phyloP scores from a whole-genome alignment of 2,888 invertebrate genomes.

The Germaria angustata region DNA sequence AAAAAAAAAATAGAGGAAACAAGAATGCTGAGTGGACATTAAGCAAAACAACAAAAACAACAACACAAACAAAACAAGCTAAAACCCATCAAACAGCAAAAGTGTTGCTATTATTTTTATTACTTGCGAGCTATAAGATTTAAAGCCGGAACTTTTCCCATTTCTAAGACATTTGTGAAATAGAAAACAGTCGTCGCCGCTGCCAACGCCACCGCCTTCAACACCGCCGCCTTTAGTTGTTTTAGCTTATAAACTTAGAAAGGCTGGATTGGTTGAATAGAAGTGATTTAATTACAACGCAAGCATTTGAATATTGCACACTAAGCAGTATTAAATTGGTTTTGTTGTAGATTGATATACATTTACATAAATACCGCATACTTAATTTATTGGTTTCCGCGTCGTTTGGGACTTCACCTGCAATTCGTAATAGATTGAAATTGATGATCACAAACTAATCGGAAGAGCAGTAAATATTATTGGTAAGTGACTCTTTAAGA shows the following conservation, averaged over 20 bases:
- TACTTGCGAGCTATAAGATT: slow-evolving; percentile 10
- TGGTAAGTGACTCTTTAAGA: slow-evolving; percentile 62
- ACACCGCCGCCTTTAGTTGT: slow-evolving; percentile 55
- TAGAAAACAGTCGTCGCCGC: slow-evolving; percentile 1
- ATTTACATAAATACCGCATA: neutral
- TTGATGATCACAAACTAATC: slow-evolving; percentile 25
- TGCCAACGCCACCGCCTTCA: too few species aligned
- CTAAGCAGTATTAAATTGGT: slow-evolving; percentile 7
- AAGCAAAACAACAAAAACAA: slow-evolving; percentile 34
- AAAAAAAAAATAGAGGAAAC: slow-evolving; percentile 42
- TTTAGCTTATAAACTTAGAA: slow-evolving; percentile 49
- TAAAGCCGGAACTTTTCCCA: slow-evolving; percentile 58
- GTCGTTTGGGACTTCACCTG: slow-evolving; percentile 16
- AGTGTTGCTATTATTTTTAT: slow-evolving; percentile 33
- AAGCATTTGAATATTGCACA: slow-evolving; percentile 19
- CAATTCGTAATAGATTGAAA: neutral
- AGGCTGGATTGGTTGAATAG: slow-evolving; percentile 37
- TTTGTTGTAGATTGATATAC: neutral
- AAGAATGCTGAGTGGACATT: slow-evolving; percentile 63
- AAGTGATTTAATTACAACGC: neutral
- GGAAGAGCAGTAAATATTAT: slow-evolving; percentile 48
- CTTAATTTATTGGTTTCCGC: slow-evolving; percentile 24
- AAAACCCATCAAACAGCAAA: slow-evolving; percentile 22
- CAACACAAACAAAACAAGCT: neutral
- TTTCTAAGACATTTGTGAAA: slow-evolving; percentile 15